Percentiles rank a stretch among this genome's conserved stretches.
Evolutionary conservation across 1,140 invertebrate species (phyloP).

Genomic region (Caenorhabditis brenneri): DNA sequence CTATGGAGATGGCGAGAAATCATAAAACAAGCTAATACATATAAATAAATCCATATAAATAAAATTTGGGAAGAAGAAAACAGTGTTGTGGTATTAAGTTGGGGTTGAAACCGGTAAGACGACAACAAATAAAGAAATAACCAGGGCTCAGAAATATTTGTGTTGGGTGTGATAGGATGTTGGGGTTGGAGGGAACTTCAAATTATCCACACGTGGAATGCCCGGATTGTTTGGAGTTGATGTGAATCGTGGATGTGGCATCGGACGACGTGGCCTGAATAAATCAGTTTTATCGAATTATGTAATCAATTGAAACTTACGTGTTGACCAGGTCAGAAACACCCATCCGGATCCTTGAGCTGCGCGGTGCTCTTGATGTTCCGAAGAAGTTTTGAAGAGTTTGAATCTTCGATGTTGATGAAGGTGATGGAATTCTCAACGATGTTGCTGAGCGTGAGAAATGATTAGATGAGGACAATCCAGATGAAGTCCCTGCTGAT

Average conservation of each 20-base stretch:
- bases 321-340: not conserved
- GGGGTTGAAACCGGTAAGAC: not conserved
- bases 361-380: not conserved
- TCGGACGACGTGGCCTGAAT: not conserved
- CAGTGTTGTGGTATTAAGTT: not conserved
- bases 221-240: constrained; percentile 13
- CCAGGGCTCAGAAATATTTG: not conserved
- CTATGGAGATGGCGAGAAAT: not conserved
- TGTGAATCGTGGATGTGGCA: constrained; percentile 18
- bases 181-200: not conserved
- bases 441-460: constrained; percentile 8
- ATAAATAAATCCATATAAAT: constrained; percentile 37
- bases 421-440: not conserved
- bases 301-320: not conserved
- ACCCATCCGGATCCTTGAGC: not conserved
- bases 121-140: not conserved
- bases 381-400: not conserved
- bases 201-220: not conserved
- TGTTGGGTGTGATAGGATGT: not conserved
- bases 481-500: not conserved
- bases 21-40: constrained; percentile 41
- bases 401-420: not conserved
- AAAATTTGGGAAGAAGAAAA: not conserved
- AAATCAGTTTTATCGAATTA: not conserved
- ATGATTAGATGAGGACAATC: not conserved